These are phyloP conservation scores for Sussaba pulchella DNA, from an alignment of 2,888 invertebrate genomes.

Conservation along the genomic window DNA sequence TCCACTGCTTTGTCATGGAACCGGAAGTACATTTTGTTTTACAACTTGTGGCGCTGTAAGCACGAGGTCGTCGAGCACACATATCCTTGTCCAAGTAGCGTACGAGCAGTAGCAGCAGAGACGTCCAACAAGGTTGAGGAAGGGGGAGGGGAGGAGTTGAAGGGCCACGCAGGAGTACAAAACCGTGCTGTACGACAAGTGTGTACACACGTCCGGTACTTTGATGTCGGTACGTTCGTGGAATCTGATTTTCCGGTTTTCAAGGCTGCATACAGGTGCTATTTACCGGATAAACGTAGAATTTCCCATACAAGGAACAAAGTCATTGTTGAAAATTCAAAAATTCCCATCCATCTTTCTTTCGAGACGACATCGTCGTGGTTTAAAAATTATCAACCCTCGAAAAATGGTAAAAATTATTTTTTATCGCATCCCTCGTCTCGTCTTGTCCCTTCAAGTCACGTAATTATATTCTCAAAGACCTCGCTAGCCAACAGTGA, in stretches of 20 bases:
- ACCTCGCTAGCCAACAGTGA: too few relatives aligned
- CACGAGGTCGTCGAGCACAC: slow-evolving; percentile 21
- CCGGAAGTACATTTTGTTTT: neutral
- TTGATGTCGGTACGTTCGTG: slow-evolving; percentile 30
- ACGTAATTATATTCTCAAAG: neutral
- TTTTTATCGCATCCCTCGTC: neutral
- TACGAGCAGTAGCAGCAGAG: neutral
- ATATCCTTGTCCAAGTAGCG: neutral
- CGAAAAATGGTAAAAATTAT: neutral
- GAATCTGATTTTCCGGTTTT: slow-evolving; percentile 35
- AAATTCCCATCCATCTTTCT: too few relatives aligned
- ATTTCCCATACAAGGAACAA: too few relatives aligned
- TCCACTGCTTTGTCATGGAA: neutral
- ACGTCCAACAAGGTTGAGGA: too few relatives aligned
- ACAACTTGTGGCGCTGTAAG: slow-evolving; percentile 14
- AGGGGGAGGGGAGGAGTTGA: slow-evolving; percentile 10
- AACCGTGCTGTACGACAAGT: slow-evolving; percentile 30
- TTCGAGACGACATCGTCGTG: too few relatives aligned
- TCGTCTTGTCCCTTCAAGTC: neutral
- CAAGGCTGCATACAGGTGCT: neutral
- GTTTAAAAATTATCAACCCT: neutral
- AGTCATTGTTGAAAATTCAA: too few relatives aligned
- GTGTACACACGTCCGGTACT: slow-evolving; percentile 48
- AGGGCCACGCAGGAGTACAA: slow-evolving; percentile 17
- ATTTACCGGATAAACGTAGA: too few relatives aligned